A percentile compares a stretch with the other conserved stretches of the same genome.
Conservation (phyloP, 2,113 vertebrate species). For the Cottus gobio region DNA sequence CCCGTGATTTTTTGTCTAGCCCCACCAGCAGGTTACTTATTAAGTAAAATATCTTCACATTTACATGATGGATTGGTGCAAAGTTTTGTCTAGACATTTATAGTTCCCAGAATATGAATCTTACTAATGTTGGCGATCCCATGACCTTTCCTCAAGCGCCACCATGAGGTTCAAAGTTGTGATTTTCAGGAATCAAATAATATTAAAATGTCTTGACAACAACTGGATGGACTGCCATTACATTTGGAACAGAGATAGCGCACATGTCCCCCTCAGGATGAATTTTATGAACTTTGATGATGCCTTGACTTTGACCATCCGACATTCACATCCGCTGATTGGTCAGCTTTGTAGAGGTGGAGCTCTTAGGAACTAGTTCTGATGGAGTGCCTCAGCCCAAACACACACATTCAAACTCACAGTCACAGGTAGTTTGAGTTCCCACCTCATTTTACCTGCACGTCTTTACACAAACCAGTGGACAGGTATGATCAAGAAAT, state of each 20-base stretch:
- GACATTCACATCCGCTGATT: neutral
- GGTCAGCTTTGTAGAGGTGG: neutral
- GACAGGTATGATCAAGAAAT: slow-evolving; percentile 18
- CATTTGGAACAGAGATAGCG: neutral
- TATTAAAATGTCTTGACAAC: too few relatives aligned
- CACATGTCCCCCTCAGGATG: neutral
- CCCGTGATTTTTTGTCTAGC: neutral
- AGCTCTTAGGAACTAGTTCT: neutral
- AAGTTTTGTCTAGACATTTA: neutral
- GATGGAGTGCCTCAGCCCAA: neutral
- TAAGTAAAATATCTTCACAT: neutral
- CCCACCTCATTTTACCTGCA: neutral
- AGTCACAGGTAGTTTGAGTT: neutral
- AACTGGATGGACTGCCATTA: neutral
- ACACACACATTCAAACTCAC: neutral
- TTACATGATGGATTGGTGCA: neutral
- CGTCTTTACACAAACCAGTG: slow-evolving; percentile 1
- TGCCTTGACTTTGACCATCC: neutral
- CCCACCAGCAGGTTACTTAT: neutral
- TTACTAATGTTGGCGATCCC: neutral
- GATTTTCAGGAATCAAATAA: too few relatives aligned
- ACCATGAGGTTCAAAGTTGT: neutral
- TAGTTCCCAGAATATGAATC: neutral
- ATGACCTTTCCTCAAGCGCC: neutral
- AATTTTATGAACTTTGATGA: neutral